Evolutionary conservation across 2,113 vertebrate species (phyloP).

Genomic region (Leucoraja erinaceus): DNA sequence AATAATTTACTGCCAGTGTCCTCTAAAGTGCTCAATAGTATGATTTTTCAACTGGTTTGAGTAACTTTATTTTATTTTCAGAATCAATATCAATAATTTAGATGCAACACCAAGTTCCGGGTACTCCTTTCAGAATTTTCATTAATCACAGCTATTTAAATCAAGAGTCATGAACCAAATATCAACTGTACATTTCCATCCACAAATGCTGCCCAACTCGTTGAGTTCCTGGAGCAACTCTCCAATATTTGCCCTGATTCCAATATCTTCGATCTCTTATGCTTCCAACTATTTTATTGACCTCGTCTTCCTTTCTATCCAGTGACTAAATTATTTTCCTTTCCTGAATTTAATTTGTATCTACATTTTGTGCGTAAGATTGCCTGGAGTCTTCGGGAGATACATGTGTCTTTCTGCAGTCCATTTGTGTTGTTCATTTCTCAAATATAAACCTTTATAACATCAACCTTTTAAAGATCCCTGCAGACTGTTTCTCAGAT

Average conservation of each 20-base stretch:
- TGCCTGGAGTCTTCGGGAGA: neutral
- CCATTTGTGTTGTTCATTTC: neutral
- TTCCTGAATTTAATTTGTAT: neutral
- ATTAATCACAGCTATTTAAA: neutral
- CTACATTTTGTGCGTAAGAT: neutral
- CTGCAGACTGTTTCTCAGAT: neutral
- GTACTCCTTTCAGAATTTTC: neutral
- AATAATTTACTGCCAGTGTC: neutral
- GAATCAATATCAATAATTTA: neutral
- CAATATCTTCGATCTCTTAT: too few relatives aligned
- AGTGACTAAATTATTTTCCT: neutral
- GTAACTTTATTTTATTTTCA: neutral
- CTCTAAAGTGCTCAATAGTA: neutral
- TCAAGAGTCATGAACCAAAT: too few relatives aligned
- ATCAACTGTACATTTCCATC: too few relatives aligned
- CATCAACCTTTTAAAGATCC: neutral
- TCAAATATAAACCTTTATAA: neutral
- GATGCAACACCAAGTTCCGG: neutral
- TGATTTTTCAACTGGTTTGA: neutral
- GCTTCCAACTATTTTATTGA: neutral
- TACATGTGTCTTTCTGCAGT: neutral
- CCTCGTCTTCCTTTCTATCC: neutral
- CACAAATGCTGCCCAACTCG: too few relatives aligned
- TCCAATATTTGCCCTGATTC: too few relatives aligned
- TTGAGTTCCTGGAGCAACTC: too few relatives aligned